A percentile compares a stretch with the other conserved stretches of the same genome.
phyloP scores from a whole-genome alignment of 2,797 vertebrate genomes.

The Sebastes diploproa region DNA sequence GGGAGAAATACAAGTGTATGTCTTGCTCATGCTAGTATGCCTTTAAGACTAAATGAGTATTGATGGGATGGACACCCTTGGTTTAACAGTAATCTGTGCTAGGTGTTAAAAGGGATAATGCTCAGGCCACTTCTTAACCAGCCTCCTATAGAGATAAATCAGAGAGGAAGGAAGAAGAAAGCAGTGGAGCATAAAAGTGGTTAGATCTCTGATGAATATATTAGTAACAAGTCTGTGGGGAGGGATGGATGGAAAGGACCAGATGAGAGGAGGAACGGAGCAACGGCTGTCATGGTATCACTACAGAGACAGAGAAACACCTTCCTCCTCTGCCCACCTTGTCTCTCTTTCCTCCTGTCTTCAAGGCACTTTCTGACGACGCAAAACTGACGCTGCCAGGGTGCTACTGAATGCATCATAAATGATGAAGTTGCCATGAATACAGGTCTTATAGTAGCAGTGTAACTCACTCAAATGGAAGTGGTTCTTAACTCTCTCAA shows the following conservation, averaged over 20 bases:
- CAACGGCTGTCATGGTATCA: conserved; percentile 29
- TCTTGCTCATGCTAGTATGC: not conserved
- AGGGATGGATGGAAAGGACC: conserved; percentile 17
- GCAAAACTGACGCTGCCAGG: not conserved
- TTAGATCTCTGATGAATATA: conserved; percentile 52
- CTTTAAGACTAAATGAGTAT: conserved; percentile 14
- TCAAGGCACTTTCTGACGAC: not conserved
- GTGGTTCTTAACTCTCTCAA: not conserved
- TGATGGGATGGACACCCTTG: conserved; percentile 1
- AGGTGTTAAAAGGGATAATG: conserved; percentile 26
- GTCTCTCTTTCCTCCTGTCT: not conserved
- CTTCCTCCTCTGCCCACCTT: not conserved
- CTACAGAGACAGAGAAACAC: conserved; percentile 25
- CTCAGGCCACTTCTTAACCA: not conserved
- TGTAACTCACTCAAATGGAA: not conserved
- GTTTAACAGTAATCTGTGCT: conserved; percentile 34
- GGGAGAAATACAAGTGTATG: not conserved
- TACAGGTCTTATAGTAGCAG: not conserved
- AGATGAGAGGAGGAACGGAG: conserved; percentile 10
- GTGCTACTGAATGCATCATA: not conserved
- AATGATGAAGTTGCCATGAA: not conserved
- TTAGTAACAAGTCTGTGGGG: conserved; percentile 45
- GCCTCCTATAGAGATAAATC: not conserved
- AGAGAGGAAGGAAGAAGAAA: not conserved
- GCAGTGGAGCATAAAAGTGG: conserved; percentile 26